These are phyloP conservation scores for Brachionus paranguensis DNA, from an alignment of 1,140 invertebrate genomes.

Conservation along the genomic window DNA sequence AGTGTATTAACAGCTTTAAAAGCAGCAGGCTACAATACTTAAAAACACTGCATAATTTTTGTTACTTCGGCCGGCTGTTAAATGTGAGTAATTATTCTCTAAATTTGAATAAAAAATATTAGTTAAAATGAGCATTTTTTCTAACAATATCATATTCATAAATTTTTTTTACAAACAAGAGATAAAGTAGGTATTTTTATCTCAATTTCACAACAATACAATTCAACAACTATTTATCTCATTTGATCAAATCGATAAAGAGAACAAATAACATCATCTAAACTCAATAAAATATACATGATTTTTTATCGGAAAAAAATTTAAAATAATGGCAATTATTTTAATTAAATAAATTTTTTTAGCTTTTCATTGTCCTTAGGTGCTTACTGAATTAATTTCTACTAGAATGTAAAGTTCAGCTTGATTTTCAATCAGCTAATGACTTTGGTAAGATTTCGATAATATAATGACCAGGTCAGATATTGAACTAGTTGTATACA, in stretches of 20 bases:
- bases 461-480: too few relatives aligned
- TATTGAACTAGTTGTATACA: too few relatives aligned
- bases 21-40: not conserved
- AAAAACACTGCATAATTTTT: not conserved
- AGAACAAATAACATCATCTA: too few relatives aligned
- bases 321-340: not conserved
- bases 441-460: too few relatives aligned
- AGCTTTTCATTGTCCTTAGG: not conserved
- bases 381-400: not conserved
- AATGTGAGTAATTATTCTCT: not conserved
- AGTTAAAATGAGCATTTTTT: not conserved
- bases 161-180: not conserved
- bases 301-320: not conserved
- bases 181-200: too few relatives aligned
- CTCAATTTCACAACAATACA: too few relatives aligned
- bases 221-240: too few relatives aligned
- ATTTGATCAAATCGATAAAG: too few relatives aligned
- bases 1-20: not conserved
- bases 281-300: not conserved
- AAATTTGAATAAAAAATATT: not conserved
- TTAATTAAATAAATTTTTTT: not conserved
- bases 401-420: not conserved
- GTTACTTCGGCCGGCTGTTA: not conserved
- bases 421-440: not conserved
- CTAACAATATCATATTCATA: not conserved